phyloP scores from a whole-genome alignment of 2,797 vertebrate genomes.

The Hoplostethus atlanticus region DNA sequence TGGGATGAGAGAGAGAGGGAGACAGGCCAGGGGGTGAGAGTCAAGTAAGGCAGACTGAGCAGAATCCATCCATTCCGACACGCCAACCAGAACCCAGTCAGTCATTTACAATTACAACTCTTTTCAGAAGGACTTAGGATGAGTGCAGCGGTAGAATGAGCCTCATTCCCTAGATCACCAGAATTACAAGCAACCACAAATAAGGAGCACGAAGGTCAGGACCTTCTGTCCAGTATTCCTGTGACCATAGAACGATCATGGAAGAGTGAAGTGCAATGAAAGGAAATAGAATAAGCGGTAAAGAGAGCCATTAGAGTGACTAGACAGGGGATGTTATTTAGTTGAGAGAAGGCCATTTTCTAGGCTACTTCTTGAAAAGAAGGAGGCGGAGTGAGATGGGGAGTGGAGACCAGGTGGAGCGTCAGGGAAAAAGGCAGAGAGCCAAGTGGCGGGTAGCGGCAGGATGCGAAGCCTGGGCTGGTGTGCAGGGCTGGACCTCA shows the following conservation, averaged over 20 bases:
- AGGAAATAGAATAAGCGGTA: constrained; percentile 31
- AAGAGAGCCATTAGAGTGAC: too few relatives aligned
- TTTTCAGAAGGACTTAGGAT: constrained; percentile 28
- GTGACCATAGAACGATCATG: constrained; percentile 4
- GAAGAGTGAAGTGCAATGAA: constrained; percentile 15
- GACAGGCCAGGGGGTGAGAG: constrained; percentile 42
- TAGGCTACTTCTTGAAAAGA: constrained; percentile 50
- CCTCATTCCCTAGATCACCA: background rate
- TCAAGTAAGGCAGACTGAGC: constrained; percentile 48
- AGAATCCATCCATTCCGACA: constrained; percentile 52
- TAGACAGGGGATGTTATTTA: constrained; percentile 16
- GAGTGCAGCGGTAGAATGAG: background rate
- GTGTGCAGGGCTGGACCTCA: constrained; percentile 50
- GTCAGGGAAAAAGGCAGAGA: constrained; percentile 49
- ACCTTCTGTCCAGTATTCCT: constrained; percentile 18
- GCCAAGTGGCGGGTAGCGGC: constrained; percentile 55
- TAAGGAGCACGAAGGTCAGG: constrained; percentile 9
- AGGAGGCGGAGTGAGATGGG: constrained; percentile 9
- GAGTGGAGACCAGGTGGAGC: constrained; percentile 67
- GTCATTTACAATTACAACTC: constrained; percentile 52
- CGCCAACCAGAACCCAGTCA: constrained; percentile 57
- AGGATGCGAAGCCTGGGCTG: constrained; percentile 45
- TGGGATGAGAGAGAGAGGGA: constrained; percentile 29
- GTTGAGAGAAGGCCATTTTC: constrained; percentile 42
- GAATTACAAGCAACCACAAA: constrained; percentile 11